A percentile compares a stretch with the other conserved stretches of the same genome.
phyloP scores from a whole-genome alignment of 2,888 invertebrate species.

The Xylota segnis region DNA sequence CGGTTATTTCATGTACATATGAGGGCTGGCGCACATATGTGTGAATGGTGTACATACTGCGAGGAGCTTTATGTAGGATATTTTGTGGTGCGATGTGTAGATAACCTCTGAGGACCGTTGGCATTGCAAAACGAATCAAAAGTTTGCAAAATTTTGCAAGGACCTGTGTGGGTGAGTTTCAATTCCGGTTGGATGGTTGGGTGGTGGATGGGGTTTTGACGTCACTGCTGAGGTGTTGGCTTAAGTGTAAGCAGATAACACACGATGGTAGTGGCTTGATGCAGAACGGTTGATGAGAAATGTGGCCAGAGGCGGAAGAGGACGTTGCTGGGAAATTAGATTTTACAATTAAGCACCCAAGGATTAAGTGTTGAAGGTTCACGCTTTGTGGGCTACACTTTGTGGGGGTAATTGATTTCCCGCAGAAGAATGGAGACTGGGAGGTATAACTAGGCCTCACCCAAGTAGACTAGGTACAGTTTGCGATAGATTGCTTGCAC shows the following conservation, averaged over 20 bases:
- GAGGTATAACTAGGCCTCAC: too few species aligned
- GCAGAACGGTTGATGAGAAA: neutral
- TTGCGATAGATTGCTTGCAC: too few species aligned
- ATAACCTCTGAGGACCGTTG: neutral
- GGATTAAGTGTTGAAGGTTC: too few species aligned
- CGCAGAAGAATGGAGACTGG: too few species aligned
- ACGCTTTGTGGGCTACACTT: too few species aligned
- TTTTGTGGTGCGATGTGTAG: constrained; percentile 19
- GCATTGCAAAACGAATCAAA: constrained; percentile 50
- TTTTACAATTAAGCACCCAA: too few species aligned
- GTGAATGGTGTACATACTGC: constrained; percentile 27
- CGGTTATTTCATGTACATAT: constrained; percentile 69
- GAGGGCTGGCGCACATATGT: constrained; percentile 64
- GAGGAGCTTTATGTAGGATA: constrained; percentile 48
- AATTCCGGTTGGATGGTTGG: neutral
- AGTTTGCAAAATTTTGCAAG: constrained; percentile 28
- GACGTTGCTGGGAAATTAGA: too few species aligned
- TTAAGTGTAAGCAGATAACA: neutral
- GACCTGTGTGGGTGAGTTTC: constrained; percentile 22
- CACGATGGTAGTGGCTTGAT: neutral
- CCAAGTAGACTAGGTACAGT: too few species aligned
- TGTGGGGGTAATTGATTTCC: too few species aligned
- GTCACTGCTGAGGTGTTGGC: neutral
- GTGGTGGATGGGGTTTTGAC: neutral
- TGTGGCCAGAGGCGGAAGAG: neutral